Percentiles rank a stretch among this genome's conserved stretches.
Conservation (phyloP, 2,888 invertebrate genomes). For the Dexiosoma caninum region DNA sequence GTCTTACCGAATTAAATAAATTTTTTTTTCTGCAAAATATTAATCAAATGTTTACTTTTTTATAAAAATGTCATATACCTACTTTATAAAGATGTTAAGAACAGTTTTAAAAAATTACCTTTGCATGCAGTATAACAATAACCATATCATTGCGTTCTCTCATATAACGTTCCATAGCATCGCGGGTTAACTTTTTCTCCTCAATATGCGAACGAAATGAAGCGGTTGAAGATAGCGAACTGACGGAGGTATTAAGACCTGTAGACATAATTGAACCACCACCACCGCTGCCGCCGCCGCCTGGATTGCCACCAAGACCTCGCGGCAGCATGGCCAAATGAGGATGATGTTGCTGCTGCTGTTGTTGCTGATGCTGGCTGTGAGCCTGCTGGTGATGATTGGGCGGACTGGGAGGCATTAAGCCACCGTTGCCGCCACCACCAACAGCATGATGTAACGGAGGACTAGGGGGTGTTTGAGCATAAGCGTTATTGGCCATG, state of each 20-base stretch:
- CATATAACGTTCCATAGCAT: constrained; percentile 95
- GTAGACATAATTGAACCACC: constrained; percentile 64
- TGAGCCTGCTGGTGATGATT: constrained; percentile 66
- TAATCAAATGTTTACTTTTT: too few relatives aligned
- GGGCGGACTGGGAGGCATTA: constrained; percentile 68
- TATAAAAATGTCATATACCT: too few relatives aligned
- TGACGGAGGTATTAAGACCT: constrained; percentile 65
- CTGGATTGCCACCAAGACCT: constrained; percentile 60
- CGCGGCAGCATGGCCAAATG: constrained; percentile 74
- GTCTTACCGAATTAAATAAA: too few relatives aligned
- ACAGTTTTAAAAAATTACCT: too few relatives aligned
- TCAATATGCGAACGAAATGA: constrained; percentile 79
- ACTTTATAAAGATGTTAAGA: too few relatives aligned
- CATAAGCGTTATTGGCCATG: constrained; percentile 78
- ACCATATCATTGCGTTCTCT: constrained; percentile 96
- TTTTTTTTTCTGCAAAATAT: too few relatives aligned
- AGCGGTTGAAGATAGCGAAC: constrained; percentile 64
- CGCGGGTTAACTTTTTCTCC: constrained; percentile 81
- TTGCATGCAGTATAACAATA: constrained; percentile 98
- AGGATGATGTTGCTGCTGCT: constrained; percentile 69
- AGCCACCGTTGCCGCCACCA: constrained; percentile 62
- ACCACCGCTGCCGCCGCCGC: constrained; percentile 57
- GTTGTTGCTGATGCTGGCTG: constrained; percentile 69
- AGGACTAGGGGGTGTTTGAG: constrained; percentile 90
- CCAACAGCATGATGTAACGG: constrained; percentile 82